phyloP scores from a whole-genome alignment of 2,888 invertebrate genomes.

The Osmoderma eremita region DNA sequence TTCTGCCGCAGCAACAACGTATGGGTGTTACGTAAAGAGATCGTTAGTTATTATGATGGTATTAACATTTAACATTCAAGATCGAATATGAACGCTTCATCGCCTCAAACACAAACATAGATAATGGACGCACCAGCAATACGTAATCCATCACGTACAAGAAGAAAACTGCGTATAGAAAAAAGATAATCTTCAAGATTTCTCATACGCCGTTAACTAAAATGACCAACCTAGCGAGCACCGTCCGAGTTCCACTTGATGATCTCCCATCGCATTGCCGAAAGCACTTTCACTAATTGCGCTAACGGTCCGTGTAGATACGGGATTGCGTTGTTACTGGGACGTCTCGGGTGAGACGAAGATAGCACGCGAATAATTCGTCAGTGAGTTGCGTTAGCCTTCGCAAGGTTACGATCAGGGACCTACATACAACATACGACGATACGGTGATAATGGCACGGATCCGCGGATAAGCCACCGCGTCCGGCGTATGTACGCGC shows the following conservation, averaged over 20 bases:
- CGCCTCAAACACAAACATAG: not conserved
- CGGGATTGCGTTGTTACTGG: no score
- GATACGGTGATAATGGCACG: not conserved
- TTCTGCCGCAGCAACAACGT: not conserved
- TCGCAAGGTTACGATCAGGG: conserved; percentile 41
- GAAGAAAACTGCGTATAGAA: not conserved
- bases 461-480: not conserved
- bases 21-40: not conserved
- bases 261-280: not conserved
- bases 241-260: conserved; percentile 10
- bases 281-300: conserved; percentile 29
- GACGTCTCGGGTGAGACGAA: conserved; percentile 8
- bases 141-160: no score
- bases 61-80: conserved; percentile 30
- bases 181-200: not conserved
- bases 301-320: not conserved
- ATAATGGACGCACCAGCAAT: no score
- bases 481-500: conserved; percentile 8
- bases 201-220: not conserved
- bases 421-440: conserved; percentile 13
- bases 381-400: not conserved
- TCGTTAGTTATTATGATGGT: not conserved
- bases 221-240: not conserved
- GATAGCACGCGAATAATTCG: not conserved
- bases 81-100: not conserved